Percentiles rank a stretch among this genome's conserved stretches.
Conservation (phyloP, 2,797 vertebrate species). For the Arnoldichthys spilopterus region DNA sequence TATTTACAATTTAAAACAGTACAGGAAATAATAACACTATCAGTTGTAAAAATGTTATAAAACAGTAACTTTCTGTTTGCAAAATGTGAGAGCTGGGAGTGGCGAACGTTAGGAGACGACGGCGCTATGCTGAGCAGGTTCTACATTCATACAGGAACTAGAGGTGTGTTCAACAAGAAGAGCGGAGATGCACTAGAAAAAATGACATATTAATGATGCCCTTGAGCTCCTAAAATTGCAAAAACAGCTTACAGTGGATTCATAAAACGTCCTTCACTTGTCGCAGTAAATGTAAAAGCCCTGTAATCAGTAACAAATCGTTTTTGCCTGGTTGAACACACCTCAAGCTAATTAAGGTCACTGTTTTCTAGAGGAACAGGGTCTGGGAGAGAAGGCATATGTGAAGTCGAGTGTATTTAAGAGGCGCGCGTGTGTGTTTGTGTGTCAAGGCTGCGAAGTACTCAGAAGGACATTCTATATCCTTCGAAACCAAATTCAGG, state of each 20-base stretch:
- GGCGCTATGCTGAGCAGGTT: constrained; percentile 77
- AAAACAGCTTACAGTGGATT: constrained; percentile 38
- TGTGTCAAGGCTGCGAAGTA: constrained; percentile 66
- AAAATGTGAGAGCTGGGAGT: constrained; percentile 83
- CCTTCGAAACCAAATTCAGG: constrained; percentile 74
- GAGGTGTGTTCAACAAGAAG: constrained; percentile 70
- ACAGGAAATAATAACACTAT: constrained; percentile 85
- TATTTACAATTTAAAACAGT: constrained; percentile 98
- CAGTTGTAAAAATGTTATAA: constrained; percentile 89
- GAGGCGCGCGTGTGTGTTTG: constrained; percentile 18
- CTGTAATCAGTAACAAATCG: constrained; percentile 21
- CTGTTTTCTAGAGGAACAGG: constrained; percentile 71
- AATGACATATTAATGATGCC: constrained; percentile 40
- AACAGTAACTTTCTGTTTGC: constrained; percentile 84
- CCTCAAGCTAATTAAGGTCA: constrained; percentile 79
- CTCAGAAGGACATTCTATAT: constrained; percentile 66
- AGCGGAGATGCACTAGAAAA: constrained; percentile 42
- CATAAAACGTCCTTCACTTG: constrained; percentile 24
- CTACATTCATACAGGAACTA: constrained; percentile 78
- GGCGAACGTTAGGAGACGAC: constrained; percentile 73
- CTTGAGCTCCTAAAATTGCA: constrained; percentile 49
- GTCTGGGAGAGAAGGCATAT: constrained; percentile 72
- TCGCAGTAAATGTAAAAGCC: constrained; percentile 33
- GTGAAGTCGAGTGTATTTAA: constrained; percentile 40
- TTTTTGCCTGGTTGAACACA: constrained; percentile 69